These are phyloP conservation scores for Theretra japonica DNA, from an alignment of 2,888 invertebrate genomes.

Conservation along the genomic window DNA sequence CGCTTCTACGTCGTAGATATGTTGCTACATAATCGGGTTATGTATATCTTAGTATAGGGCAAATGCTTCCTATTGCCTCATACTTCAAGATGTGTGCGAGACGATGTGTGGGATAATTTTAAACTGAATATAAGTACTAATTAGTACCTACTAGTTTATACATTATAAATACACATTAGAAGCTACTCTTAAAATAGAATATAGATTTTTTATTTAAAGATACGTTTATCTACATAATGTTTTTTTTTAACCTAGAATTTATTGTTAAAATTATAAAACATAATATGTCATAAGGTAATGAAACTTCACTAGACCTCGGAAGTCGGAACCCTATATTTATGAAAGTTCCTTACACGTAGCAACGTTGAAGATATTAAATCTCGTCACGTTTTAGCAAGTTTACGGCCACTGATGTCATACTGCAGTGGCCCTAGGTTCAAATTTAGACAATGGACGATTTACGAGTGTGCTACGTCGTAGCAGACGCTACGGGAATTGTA, in stretches of 20 bases:
- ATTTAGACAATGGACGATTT: conserved; percentile 35
- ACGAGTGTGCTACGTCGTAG: conserved; percentile 36
- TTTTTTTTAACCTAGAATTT: too few species aligned
- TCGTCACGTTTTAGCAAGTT: conserved; percentile 28
- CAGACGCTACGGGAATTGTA: conserved; percentile 31
- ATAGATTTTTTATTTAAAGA: too few species aligned
- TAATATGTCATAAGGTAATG: neutral
- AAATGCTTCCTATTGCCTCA: neutral
- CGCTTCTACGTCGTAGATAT: conserved; percentile 43
- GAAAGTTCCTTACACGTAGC: neutral
- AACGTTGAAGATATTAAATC: conserved; percentile 14
- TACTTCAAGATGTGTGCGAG: neutral
- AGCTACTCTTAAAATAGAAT: too few species aligned
- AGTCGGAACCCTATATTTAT: neutral
- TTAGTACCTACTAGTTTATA: too few species aligned
- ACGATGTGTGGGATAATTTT: too few species aligned
- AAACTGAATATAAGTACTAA: too few species aligned
- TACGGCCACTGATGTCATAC: conserved; percentile 31
- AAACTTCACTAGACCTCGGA: neutral
- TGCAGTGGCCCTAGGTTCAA: conserved; percentile 30
- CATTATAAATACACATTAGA: too few species aligned
- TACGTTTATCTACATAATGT: too few species aligned
- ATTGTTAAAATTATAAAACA: too few species aligned
- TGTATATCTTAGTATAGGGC: neutral
- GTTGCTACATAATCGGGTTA: conserved; percentile 31